Evolutionary conservation across 2,113 vertebrate species (phyloP).

Genomic region (Platycercus adscitus): DNA sequence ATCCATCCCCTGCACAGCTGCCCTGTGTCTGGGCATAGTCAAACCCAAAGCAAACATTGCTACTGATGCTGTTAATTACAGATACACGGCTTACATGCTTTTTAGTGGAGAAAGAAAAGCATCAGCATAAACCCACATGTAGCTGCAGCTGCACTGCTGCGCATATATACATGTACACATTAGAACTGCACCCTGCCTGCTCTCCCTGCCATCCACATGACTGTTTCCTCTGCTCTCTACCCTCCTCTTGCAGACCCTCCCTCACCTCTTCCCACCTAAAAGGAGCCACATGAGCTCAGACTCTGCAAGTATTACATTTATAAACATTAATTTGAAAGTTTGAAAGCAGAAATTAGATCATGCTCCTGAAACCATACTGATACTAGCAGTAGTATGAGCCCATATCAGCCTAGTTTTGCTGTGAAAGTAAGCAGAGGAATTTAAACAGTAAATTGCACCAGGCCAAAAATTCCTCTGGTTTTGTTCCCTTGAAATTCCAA

Average conservation of each 20-base stretch:
- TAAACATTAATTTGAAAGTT: neutral
- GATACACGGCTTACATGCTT: neutral
- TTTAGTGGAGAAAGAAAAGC: neutral
- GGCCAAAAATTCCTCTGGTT: neutral
- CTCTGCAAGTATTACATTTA: neutral
- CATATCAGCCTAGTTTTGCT: neutral
- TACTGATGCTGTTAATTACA: neutral
- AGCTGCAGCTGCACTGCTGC: neutral
- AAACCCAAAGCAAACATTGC: neutral
- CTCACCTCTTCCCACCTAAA: neutral
- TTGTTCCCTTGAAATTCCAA: neutral
- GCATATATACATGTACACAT: neutral
- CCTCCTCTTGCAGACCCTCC: neutral
- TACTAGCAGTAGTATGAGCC: neutral
- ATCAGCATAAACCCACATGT: neutral
- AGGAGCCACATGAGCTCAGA: neutral
- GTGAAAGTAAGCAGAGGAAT: neutral
- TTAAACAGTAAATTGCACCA: neutral
- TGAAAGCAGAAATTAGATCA: neutral
- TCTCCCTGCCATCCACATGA: neutral
- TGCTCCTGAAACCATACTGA: neutral
- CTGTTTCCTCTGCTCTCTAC: neutral
- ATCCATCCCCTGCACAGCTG: rapidly evolving
- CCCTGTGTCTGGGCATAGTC: neutral
- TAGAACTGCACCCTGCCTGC: neutral